Base-by-base conservation (phyloP, 2,797 vertebrate genomes). In the Takifugu rubripes region DNA sequence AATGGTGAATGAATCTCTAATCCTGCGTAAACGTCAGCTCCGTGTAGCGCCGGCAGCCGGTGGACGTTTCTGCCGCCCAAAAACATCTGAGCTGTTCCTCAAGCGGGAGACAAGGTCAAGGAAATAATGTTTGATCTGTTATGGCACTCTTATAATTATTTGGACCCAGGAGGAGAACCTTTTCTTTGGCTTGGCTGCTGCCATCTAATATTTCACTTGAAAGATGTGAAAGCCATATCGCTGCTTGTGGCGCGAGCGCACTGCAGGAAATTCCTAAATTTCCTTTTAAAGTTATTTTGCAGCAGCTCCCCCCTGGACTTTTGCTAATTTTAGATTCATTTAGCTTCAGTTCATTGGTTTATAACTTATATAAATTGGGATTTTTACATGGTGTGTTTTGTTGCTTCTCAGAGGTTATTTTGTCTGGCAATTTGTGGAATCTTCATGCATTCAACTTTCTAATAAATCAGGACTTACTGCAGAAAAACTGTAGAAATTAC, bases 51-150 rank as follows among this genome's bases (percentile, higher is more conserved):
- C 54, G 65, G 36, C 52, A 81, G 75, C 75, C 68, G 50, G 59
- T 53, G 68, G 66, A 45, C 65, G 52, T 51, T 62, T 67, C 70
- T 57, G 78, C 84, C 76, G 82, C 84, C 77, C 81, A 24, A 48
- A 82, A 82, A 67, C 53, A 62, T 68, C 74, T 56, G 71, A 72
- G 75, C 79, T 74, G 74, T 84, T 87, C 70, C 69, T 80, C 79
- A 83, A 79, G 69, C 77, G 66, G 70, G 74, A 86, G 79, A 86
- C 78, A 77, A 83, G 86, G 84, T 87, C 82, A 83, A 74, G 74
- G 78, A 86, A 88, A 84, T 84, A 78, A 78, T 72, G 70, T 80
- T 75, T 82, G 81, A 84, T 90, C 86, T 87, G 83, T 81, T 86
- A 85, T 85, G 79, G 79, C 82, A 79, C 73, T 77, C 71, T 74